Evolutionary conservation across 2,888 invertebrate species (phyloP).

Genomic region (Aphidius colemani): DNA sequence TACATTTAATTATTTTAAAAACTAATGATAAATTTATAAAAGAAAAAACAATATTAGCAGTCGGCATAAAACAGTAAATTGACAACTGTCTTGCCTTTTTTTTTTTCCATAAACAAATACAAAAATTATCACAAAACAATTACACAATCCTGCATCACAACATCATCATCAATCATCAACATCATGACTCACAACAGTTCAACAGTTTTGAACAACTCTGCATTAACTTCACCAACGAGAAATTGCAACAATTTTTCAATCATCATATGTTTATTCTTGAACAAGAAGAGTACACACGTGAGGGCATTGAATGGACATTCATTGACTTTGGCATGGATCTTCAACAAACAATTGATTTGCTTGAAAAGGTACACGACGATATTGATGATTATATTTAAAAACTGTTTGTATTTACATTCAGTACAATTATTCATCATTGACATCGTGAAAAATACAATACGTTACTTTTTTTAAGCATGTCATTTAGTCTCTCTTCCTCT

Average conservation of each 20-base stretch:
- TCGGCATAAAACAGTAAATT: constrained; percentile 48
- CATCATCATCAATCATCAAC: constrained; percentile 5
- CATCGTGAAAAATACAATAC: no score
- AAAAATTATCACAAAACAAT: neutral
- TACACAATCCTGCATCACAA: constrained; percentile 23
- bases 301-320: constrained; percentile 78
- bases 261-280: constrained; percentile 81
- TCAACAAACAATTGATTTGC: constrained; percentile 79
- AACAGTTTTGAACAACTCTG: constrained; percentile 80
- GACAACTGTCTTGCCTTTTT: constrained; percentile 52
- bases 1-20: neutral
- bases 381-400: constrained; percentile 30
- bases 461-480: no score
- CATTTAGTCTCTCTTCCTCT: no score
- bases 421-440: neutral
- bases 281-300: constrained; percentile 77
- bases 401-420: constrained; percentile 31
- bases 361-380: constrained; percentile 69
- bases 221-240: constrained; percentile 81
- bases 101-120: constrained; percentile 40
- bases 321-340: constrained; percentile 83
- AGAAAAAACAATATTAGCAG: neutral
- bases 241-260: constrained; percentile 80
- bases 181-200: constrained; percentile 60
- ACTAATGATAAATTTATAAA: neutral